Evolutionary conservation across 1,140 invertebrate species (phyloP), one percentile per base, ranked within the genome.

Genomic region (Cotesia chilonis): DNA sequence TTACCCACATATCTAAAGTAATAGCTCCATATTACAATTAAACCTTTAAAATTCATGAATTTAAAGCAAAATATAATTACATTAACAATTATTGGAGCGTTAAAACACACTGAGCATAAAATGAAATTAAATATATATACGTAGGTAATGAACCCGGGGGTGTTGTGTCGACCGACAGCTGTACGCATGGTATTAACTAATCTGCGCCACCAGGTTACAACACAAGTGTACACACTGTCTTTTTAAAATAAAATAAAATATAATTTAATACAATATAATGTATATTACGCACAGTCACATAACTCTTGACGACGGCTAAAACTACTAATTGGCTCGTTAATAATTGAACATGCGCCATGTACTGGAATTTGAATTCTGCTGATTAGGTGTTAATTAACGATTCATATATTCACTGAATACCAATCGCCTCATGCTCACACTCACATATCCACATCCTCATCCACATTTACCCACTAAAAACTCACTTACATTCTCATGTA

Each of bases 301-400:
- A 10, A 36, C 28, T 5, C 35, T 7, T n/a, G 54, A 55, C 6
- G 4, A 7, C 41, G 35, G 14, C 14, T 66, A 20, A 12, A 38
- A 41, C 37, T 41, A 55, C 70, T 77, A 79, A 79, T 78, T 78
- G 76, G 69, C 66, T 73, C 72, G 57, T 78, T 78, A 77, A 75
- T 79, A 75, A 77, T 72, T 68, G 76, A 67, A 54, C 28, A 54
- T 66, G 51, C 38, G 60, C 14, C 64, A 12, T 37, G 64, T 68
- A 72, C 59, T 70, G 41, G n/a, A 71, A 54, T 68, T 66, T 12
- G 41, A 67, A 36, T 57, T 14, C 4, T 28, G 55, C 54, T 55
- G 54, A 55, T 55, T 55, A 17, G 54, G 17, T 47, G 41, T 47
- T 47, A 47, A 47, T 47, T 47, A 47, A 47, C 10, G 6, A 47